Evolutionary conservation across 2,113 vertebrate genomes (phyloP).

Genomic region (Epinephelus cyanopodus): DNA sequence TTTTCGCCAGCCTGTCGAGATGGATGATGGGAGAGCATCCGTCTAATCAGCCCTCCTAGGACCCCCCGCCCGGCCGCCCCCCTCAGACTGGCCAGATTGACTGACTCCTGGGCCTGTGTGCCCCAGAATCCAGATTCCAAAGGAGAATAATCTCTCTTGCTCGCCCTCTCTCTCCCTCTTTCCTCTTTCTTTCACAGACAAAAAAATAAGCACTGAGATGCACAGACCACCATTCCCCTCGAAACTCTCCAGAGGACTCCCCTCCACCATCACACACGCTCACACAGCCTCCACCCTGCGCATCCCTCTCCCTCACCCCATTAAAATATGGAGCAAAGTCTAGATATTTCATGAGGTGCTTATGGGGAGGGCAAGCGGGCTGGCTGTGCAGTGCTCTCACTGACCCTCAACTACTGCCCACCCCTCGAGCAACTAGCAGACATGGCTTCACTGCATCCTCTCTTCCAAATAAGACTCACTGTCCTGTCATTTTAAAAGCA

Average conservation of each 20-base stretch:
- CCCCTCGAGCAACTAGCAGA: slow-evolving; percentile 50
- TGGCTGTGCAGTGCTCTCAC: slow-evolving; percentile 48
- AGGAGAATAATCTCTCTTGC: slow-evolving; percentile 79
- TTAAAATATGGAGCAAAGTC: slow-evolving; percentile 80
- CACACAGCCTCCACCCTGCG: slow-evolving; percentile 47
- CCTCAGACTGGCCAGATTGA: slow-evolving; percentile 84
- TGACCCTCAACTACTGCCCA: slow-evolving; percentile 72
- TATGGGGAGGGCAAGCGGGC: slow-evolving; percentile 71
- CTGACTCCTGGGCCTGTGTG: slow-evolving; percentile 85
- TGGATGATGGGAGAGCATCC: slow-evolving; percentile 98
- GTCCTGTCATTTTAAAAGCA: slow-evolving; percentile 41
- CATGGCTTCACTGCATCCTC: slow-evolving; percentile 36
- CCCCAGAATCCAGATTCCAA: slow-evolving; percentile 83
- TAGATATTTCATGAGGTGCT: slow-evolving; percentile 81
- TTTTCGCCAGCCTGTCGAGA: slow-evolving; percentile 97
- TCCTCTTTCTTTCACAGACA: slow-evolving; percentile 60
- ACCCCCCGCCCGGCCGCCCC: slow-evolving; percentile 88
- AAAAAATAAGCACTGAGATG: slow-evolving; percentile 69
- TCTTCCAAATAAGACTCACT: slow-evolving; percentile 45
- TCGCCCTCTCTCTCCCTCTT: slow-evolving; percentile 51
- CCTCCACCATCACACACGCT: slow-evolving; percentile 59
- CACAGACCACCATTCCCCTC: slow-evolving; percentile 69
- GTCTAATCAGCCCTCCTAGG: slow-evolving; percentile 99
- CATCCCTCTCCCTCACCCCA: slow-evolving; percentile 68
- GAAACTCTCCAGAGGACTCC: slow-evolving; percentile 67